phyloP scores from a whole-genome alignment of 2,113 vertebrate genomes.

The Micromys minutus region DNA sequence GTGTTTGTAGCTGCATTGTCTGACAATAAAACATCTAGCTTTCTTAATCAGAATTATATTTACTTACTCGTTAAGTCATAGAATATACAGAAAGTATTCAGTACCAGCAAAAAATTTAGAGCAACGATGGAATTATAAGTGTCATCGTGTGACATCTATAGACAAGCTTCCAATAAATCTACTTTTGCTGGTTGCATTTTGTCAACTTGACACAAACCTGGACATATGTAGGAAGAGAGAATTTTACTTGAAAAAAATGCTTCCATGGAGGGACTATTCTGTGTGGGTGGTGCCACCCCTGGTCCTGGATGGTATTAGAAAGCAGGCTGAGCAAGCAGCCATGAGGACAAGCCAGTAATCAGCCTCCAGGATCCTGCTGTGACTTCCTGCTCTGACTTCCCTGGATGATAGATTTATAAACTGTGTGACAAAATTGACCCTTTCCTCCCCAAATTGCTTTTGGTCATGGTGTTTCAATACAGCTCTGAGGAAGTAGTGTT shows the following conservation, averaged over 20 bases:
- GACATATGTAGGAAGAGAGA: neutral
- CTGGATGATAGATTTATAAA: neutral
- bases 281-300: neutral
- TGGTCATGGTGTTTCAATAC: neutral
- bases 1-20: neutral
- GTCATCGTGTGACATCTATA: neutral
- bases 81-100: conserved; percentile 59
- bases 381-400: neutral
- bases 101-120: conserved; percentile 19
- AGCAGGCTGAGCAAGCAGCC: neutral
- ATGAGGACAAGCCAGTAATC: neutral
- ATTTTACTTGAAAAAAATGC: neutral
- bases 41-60: conserved; percentile 23
- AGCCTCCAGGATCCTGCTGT: neutral
- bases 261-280: neutral
- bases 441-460: neutral
- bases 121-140: neutral
- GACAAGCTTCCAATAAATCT: conserved; percentile 12
- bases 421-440: neutral
- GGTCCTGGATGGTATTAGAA: neutral
- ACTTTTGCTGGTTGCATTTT: neutral
- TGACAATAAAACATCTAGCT: neutral
- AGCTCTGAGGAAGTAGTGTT: neutral
- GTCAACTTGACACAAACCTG: neutral
- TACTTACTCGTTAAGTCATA: conserved; percentile 45